Evolutionary conservation across 2,888 invertebrate genomes (phyloP).

Genomic region (Lasioglossum marginatum): DNA sequence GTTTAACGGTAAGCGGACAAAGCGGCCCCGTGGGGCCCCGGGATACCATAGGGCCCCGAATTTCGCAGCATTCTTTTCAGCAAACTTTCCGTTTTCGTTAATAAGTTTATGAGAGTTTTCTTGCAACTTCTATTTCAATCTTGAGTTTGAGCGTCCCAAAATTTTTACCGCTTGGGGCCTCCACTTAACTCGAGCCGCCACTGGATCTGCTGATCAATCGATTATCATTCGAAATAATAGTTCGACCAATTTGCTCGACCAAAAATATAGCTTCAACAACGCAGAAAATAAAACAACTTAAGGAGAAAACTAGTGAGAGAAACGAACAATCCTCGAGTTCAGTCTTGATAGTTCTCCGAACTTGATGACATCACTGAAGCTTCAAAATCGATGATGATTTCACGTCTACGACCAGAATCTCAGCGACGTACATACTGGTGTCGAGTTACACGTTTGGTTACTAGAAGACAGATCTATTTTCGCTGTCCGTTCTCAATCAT

Average conservation of each 20-base stretch:
- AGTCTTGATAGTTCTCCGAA: not conserved
- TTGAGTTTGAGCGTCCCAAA: too few species aligned
- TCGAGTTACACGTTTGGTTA: conserved; percentile 41
- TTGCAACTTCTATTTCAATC: too few species aligned
- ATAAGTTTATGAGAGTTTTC: too few species aligned
- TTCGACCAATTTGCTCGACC: not conserved
- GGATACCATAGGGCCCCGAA: too few species aligned
- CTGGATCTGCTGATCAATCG: not conserved
- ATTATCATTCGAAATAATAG: not conserved
- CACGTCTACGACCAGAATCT: not conserved
- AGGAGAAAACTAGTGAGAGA: not conserved
- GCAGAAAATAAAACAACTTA: not conserved
- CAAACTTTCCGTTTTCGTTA: too few species aligned
- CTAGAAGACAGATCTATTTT: conserved; percentile 70
- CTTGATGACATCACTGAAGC: not conserved
- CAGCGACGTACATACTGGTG: conserved; percentile 12
- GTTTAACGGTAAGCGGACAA: too few species aligned
- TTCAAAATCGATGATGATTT: not conserved
- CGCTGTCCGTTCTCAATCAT: conserved; percentile 54
- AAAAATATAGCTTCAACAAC: not conserved
- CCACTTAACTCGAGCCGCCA: too few species aligned
- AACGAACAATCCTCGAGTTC: not conserved
- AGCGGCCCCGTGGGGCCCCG: too few species aligned
- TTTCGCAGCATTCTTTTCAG: too few species aligned
- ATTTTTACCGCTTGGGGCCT: too few species aligned